Base-by-base conservation (phyloP, 2,888 invertebrate species). In the Hypselothyrea guttata region DNA sequence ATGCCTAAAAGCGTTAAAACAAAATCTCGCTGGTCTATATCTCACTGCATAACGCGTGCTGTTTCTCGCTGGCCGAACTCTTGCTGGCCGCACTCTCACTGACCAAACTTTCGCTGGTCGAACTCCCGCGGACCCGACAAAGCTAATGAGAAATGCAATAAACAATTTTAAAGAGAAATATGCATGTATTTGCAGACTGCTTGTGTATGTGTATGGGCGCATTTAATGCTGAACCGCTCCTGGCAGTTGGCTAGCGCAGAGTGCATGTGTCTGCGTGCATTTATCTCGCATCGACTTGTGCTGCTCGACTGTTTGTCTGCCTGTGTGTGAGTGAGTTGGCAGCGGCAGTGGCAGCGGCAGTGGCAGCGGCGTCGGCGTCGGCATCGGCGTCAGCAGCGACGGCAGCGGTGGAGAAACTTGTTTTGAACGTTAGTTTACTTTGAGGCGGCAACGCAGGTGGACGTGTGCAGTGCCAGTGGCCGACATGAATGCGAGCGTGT, bases 391-490 rank as follows among this genome's bases (percentile, higher is more conserved):
- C 51, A 28, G 33, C 56, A 38, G 27, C 64, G 53, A 51, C 62
- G 46, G 44, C 61, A 49, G 55, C 68, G 65, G 58, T 55, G 79
- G 78, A 65, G 87, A 89, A 89, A 89, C 89, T 87, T 89, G 89
- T 89, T 89, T 88, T 86, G 72, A 89, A 73, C 64, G 68, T 78
- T 82, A 89, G 88, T 89, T 89, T 88, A 87, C 83, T 87, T 88
- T 87, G 87, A 85, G 87, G 84, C 88, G 86, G 85, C 88, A 76
- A 78, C 84, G 87, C 83, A 85, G 87, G 77, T 87, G 86, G 89
- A 88, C 87, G 89, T 88, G 81, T 84, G 59, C 40, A 63, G 48
- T 49, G 61, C 33, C 44, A 56, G 51, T 41, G 61, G 53, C 54
- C 56, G 71, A 71, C 40, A 37, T 44, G 47, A 55, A 55, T 40